A percentile compares a stretch with the other conserved stretches of the same genome.
Conservation (phyloP, 2,113 vertebrate genomes). For the Bufo bufo region DNA sequence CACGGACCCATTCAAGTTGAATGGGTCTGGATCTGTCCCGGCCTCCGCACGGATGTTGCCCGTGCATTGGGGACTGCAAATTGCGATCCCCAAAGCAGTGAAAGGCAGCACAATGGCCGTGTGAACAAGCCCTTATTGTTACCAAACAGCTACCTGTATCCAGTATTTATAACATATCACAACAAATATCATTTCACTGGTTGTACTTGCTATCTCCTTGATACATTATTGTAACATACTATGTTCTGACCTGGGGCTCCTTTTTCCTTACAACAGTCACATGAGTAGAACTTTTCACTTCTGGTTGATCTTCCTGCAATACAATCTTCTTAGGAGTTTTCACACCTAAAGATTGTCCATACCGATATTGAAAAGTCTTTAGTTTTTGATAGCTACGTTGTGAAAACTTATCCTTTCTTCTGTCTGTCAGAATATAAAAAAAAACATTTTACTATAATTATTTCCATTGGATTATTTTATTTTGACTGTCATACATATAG, state of each 20-base stretch:
- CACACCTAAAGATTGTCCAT: constrained; percentile 64
- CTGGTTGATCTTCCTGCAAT: constrained; percentile 51
- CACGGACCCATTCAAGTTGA: too few species aligned
- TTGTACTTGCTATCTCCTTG: too few species aligned
- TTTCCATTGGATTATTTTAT: not conserved
- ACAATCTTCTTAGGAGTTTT: constrained; percentile 62
- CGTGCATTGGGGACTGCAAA: too few species aligned
- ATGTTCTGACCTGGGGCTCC: constrained; percentile 60
- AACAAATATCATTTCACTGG: too few species aligned
- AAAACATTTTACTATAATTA: not conserved
- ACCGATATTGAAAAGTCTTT: constrained; percentile 58
- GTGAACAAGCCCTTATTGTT: too few species aligned
- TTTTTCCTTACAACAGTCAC: constrained; percentile 54
- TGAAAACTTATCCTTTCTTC: not conserved
- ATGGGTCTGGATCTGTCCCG: too few species aligned
- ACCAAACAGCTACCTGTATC: too few species aligned
- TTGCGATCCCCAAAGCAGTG: too few species aligned
- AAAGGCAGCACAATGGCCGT: too few species aligned
- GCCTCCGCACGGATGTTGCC: too few species aligned
- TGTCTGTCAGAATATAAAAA: not conserved
- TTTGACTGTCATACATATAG: not conserved
- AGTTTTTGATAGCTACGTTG: constrained; percentile 54
- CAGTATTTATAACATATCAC: too few species aligned
- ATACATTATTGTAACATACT: too few species aligned
- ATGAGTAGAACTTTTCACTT: constrained; percentile 23